Base-by-base conservation (phyloP, 2,888 invertebrate genomes). In the Nomada flava region DNA sequence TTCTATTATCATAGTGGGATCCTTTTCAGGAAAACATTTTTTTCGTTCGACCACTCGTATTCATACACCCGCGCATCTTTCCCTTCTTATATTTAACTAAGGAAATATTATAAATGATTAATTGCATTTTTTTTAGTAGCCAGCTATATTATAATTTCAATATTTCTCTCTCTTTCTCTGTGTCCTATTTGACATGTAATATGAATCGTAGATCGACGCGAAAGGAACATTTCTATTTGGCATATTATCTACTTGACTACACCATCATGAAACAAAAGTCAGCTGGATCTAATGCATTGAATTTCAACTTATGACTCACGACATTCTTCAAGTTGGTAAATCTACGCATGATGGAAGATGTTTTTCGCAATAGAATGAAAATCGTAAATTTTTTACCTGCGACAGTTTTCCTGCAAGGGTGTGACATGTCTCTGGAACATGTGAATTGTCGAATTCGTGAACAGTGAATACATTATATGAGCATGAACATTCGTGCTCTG, bases 21-120 rank as follows among this genome's bases (percentile, higher is more conserved):
- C 11, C 13, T 65, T 47, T 53, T 29, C 29, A 42, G 23, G 53
- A 47, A 69, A 60, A 82, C 55, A 68, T 7, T 82, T 53, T 72
- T 47, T 59, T 29, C 47, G 63, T 67, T 74, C 71, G 71, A 44
- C 63, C 26, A 15, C 47, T 77, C 13, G 36, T 57, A 9, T 63
- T 44, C 26, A 47, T 59, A 36, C 67, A 47, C 44, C 36, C 64
- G 57, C 47, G 64, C 63, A 59, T 60, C 20, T 55, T 52, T 55
- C 44, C 68, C 53, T 68, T 23, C 65, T 75, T 64, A 68, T 47
- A 57, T 20, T 55, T 72, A 73, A 72, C 44, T 52, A 57, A 53
- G 70, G 63, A 81, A 83, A 83, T 59, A 60, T n/a, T n/a, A n/a
- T n/a, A 81, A 64, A 81, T 82, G 70, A 77, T 84, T 81, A 82